Conservation (phyloP, 2,113 vertebrate genomes). For the Pungitius pungitius region DNA sequence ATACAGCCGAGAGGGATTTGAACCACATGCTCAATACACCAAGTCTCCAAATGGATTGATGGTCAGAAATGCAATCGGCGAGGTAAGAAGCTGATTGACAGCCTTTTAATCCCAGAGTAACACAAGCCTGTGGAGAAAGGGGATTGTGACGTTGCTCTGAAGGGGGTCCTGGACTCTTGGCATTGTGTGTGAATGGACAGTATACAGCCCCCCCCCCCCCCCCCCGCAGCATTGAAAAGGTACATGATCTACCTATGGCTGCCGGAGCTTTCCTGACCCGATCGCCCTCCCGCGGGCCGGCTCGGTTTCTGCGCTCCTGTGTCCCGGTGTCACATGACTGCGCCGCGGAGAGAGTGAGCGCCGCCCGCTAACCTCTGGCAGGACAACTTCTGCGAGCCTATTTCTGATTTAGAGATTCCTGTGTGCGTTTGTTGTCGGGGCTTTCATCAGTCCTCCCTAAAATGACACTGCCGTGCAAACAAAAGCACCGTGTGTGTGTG, state of each 20-base stretch:
- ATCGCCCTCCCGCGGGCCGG: slow-evolving; percentile 62
- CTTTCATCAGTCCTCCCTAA: neutral
- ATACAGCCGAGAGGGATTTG: slow-evolving; percentile 29
- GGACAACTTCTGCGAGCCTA: neutral
- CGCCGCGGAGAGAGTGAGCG: neutral
- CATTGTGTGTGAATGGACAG: slow-evolving; percentile 61
- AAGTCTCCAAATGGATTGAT: neutral
- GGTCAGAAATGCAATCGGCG: neutral
- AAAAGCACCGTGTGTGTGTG: neutral
- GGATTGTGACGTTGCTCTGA: slow-evolving; percentile 43
- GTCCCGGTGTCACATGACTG: slow-evolving; percentile 70
- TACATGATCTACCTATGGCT: slow-evolving; percentile 62
- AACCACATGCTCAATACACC: slow-evolving; percentile 40
- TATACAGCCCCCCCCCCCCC: slow-evolving; percentile 26
- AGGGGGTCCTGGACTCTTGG: slow-evolving; percentile 54
- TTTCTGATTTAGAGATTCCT: slow-evolving; percentile 4
- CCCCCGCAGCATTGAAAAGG: slow-evolving; percentile 51
- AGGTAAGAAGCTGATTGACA: slow-evolving; percentile 42
- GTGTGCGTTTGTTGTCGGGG: neutral
- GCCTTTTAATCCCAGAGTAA: slow-evolving; percentile 55
- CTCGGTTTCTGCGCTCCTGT: slow-evolving; percentile 73
- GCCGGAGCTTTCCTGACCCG: slow-evolving; percentile 43
- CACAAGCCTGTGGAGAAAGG: slow-evolving; percentile 43
- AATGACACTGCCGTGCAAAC: neutral
- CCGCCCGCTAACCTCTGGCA: slow-evolving; percentile 32